Base-by-base conservation (phyloP, 2,797 vertebrate species). In the Kryptopterus vitreolus region DNA sequence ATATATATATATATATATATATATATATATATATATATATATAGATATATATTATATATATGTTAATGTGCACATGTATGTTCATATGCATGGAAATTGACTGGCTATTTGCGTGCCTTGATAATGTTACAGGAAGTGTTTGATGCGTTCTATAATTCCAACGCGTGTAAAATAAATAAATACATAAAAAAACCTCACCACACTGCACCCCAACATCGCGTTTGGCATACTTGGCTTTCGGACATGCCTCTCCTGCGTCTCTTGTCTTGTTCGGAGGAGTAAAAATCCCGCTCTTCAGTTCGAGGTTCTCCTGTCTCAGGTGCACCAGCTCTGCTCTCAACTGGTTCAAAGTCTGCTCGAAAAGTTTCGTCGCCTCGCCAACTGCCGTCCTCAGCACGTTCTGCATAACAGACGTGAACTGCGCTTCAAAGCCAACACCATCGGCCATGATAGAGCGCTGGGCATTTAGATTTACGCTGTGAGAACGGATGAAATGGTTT, bases 401-500 rank as follows among this genome's bases (percentile, higher is more conserved):
- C 78, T 93, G 91, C 92, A 94, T 93, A 1, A 92, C 86, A 0
- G 89, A 88, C n/a, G 91, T 79, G 62, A 92, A 92, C 68, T 91
- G 91, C 0, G 77, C 82, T 80, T 91, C 89, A 48, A 93, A 92
- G 24, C 91, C 89, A 8, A 81, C 89, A 38, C 80, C 55, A 26
- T 83, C 83, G 0, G 89, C 91, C 92, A 90, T 91, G 1, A 43
- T 85, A n/a, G 13, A 20, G 52, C 62, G n/a, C 20, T 29, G 70
- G 22, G 53, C 59, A 7, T 43, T 13, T 31, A 4, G 8, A 50
- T 8, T 53, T 12, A 13, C 38, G 18, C 50, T 43, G 43, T 24
- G 43, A 62, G 33, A 3, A 24, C 4, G 4, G 3, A 26, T 0
- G 4, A 63, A 65, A 29, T 66, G 16, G 33, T 26, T 33, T 71